Evolutionary conservation across 2,113 vertebrate genomes (phyloP), one percentile per base, ranked within the genome.

Genomic region (Malaclemys terrapin): DNA sequence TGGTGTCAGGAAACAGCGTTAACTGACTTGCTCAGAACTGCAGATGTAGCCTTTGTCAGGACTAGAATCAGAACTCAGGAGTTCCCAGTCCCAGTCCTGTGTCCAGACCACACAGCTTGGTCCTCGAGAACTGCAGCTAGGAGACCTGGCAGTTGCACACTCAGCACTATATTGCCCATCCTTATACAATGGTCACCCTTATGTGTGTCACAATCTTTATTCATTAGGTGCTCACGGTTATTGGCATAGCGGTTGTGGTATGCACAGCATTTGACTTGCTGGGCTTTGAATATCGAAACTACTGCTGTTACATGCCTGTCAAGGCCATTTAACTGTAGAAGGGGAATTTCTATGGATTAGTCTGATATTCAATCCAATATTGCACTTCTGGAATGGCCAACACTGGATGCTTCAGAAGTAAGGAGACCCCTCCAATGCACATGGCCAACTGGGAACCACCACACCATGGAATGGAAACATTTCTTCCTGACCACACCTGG

Each of bases 401-500:
- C 79, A 47, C 13, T 50, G 88, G 52, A 93, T 75, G 84, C 29
- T 87, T 94, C 35, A 80, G 0, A 95, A 45, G 52, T 14, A 35
- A 59, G 75, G 20, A 17, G 52, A 78, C 78, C 78, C 38, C 25
- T 89, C 5, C 85, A 8, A 57, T 57, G 2, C 17, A 31, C 5
- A 25, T 16, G 42, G 38, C 12, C 75, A 78, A 8, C 22, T 47
- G 75, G 25, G 75, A 27, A 47, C 75, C 47, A 47, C 22, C 56
- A 16, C 29, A 42, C 75, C 59, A 85, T 5, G 35, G 47, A 89
- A 76, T 62, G 22, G 82, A 91, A 94, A 93, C 20, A 29, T 78
- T 97, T 87, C 88, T 90, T 90, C 95, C 92, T 57, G 24, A 52
- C 3, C 38, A 93, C 89, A 95, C 86, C 91, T 87, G 92, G 91